phyloP scores from a whole-genome alignment of 2,888 invertebrate species.

The Napeogenes inachia region DNA sequence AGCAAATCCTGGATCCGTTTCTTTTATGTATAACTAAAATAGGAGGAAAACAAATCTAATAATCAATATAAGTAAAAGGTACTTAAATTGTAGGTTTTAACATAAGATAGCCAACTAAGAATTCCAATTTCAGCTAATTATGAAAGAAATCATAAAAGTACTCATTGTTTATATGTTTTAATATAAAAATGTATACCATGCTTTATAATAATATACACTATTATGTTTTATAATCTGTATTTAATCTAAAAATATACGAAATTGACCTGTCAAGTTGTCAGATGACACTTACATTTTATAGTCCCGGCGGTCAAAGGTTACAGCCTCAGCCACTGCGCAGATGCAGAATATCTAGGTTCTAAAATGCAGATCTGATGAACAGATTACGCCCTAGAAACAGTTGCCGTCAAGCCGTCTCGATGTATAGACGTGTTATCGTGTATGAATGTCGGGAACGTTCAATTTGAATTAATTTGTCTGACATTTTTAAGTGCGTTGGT shows the following conservation, averaged over 20 bases:
- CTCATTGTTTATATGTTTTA: too few relatives aligned
- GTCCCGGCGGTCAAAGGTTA: slow-evolving; percentile 18
- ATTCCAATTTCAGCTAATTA: too few relatives aligned
- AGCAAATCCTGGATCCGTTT: too few relatives aligned
- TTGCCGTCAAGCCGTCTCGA: slow-evolving; percentile 18
- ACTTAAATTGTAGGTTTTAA: too few relatives aligned
- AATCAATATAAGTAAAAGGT: too few relatives aligned
- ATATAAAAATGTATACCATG: too few relatives aligned
- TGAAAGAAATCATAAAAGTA: too few relatives aligned
- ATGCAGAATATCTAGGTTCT: slow-evolving; percentile 12
- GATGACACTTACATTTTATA: slow-evolving; percentile 12
- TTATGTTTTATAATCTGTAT: neutral
- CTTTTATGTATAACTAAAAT: too few relatives aligned
- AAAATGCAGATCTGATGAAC: slow-evolving; percentile 9
- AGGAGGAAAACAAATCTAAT: too few relatives aligned
- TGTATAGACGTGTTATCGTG: slow-evolving; percentile 11
- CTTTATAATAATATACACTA: too few relatives aligned
- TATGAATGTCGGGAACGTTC: slow-evolving; percentile 8
- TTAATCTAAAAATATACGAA: neutral
- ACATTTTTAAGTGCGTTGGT: slow-evolving; percentile 38
- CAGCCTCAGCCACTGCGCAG: slow-evolving; percentile 19
- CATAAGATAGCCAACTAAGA: too few relatives aligned
- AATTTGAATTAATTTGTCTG: slow-evolving; percentile 25
- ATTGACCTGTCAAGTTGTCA: slow-evolving; percentile 9
- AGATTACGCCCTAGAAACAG: slow-evolving; percentile 21